Percentiles rank a stretch among this genome's conserved stretches.
Evolutionary conservation across 1,140 invertebrate species (phyloP).

Genomic region (Drosophila melanica): DNA sequence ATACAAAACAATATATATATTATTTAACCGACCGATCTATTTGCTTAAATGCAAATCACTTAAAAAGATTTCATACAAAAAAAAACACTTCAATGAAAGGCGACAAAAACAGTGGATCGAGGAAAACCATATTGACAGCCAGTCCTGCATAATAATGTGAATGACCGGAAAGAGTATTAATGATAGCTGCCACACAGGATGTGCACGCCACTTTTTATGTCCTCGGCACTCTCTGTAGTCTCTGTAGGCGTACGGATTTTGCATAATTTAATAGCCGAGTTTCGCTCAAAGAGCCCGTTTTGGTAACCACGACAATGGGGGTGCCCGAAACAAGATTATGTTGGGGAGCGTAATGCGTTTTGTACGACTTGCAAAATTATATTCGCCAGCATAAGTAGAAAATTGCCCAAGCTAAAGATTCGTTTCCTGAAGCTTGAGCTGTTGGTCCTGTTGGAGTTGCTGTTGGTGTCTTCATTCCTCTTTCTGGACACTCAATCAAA

Average conservation of each 20-base stretch:
- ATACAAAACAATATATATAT: no score
- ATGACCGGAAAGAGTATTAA: not conserved
- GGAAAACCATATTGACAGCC: constrained; percentile 49
- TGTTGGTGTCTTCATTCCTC: constrained; percentile 9
- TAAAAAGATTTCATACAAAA: no score
- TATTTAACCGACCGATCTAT: no score
- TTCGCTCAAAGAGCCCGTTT: constrained; percentile 23
- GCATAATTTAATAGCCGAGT: constrained; percentile 32
- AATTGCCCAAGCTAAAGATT: constrained; percentile 22
- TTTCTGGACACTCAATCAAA: constrained; percentile 73
- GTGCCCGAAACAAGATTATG: constrained; percentile 18
- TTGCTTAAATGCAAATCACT: no score
- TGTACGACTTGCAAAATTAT: constrained; percentile 16
- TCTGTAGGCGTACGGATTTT: constrained; percentile 29
- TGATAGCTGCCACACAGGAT: constrained; percentile 11
- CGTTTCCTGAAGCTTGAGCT: not conserved
- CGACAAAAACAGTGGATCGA: constrained; percentile 10
- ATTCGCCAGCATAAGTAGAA: constrained; percentile 27
- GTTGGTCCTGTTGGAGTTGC: constrained; percentile 22
- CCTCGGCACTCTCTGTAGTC: not conserved
- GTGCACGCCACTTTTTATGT: not conserved
- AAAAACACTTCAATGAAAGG: not conserved
- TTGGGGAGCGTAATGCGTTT: constrained; percentile 32
- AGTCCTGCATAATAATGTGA: constrained; percentile 65
- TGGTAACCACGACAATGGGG: not conserved